A percentile compares a stretch with the other conserved stretches of the same genome.
These are phyloP conservation scores for Oxyura jamaicensis DNA, from an alignment of 2,113 vertebrate species.

Conservation along the genomic window DNA sequence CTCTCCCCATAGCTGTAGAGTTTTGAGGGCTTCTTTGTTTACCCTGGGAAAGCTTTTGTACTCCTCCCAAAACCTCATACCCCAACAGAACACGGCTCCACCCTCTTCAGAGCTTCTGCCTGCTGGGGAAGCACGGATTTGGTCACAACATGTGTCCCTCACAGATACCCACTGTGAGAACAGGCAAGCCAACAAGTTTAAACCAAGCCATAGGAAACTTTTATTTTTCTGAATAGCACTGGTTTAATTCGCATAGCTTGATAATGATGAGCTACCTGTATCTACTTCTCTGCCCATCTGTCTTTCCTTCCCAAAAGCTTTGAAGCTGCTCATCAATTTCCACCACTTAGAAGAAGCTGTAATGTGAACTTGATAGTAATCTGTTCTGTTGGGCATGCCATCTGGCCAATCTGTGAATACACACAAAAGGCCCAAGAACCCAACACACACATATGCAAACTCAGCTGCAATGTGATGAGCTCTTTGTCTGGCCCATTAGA, in stretches of 20 bases:
- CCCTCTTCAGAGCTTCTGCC: not conserved
- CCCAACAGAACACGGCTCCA: not conserved
- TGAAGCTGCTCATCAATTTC: slow-evolving; percentile 40
- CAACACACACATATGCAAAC: not conserved
- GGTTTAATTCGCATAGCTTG: not conserved
- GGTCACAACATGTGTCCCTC: not conserved
- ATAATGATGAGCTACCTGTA: not conserved
- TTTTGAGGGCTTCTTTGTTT: not conserved
- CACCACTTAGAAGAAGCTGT: slow-evolving; percentile 23
- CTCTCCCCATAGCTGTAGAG: not conserved
- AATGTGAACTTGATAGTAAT: slow-evolving; percentile 33
- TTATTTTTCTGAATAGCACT: not conserved
- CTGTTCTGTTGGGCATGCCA: slow-evolving; percentile 44
- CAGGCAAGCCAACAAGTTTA: not conserved
- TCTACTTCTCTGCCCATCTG: slow-evolving; percentile 7
- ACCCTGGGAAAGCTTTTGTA: not conserved
- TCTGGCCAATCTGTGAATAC: slow-evolving; percentile 22
- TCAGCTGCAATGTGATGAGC: not conserved
- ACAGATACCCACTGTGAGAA: not conserved
- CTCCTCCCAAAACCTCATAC: not conserved
- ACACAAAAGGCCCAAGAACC: slow-evolving; percentile 11
- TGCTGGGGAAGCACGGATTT: not conserved
- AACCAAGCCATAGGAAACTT: not conserved
- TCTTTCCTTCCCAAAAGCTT: not conserved
- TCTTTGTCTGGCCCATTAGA: not conserved